Percentiles rank a stretch among this genome's conserved stretches.
Evolutionary conservation across 2,113 vertebrate species (phyloP).

Genomic region (Daboia siamensis): DNA sequence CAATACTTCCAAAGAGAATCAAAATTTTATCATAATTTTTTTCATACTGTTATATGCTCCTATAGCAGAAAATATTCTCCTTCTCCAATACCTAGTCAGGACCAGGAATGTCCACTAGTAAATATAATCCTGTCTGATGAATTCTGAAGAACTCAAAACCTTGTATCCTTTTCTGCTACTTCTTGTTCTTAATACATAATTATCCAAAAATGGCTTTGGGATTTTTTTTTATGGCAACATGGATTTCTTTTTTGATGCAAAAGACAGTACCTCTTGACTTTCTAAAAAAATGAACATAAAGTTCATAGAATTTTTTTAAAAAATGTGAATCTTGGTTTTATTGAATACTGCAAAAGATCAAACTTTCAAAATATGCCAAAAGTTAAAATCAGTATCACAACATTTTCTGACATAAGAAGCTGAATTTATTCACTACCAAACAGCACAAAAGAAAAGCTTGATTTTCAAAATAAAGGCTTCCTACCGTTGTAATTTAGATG

Average conservation of each 20-base stretch:
- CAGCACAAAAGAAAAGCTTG: background rate
- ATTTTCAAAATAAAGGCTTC: conserved; percentile 8
- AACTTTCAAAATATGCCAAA: background rate
- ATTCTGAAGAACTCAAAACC: background rate
- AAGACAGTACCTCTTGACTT: background rate
- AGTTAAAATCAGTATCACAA: background rate
- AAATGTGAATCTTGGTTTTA: background rate
- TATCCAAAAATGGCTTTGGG: background rate
- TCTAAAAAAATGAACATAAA: background rate
- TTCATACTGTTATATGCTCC: background rate
- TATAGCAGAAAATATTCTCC: background rate
- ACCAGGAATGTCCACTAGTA: background rate
- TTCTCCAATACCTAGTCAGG: background rate
- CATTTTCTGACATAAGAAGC: background rate
- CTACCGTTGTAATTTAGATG: background rate
- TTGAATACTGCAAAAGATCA: background rate
- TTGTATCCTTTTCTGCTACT: background rate
- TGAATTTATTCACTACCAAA: background rate
- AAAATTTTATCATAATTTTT: background rate
- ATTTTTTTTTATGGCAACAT: background rate
- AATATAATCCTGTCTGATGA: background rate
- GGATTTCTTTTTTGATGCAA: background rate
- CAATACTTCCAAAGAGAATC: background rate
- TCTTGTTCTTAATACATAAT: background rate
- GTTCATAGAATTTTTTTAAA: background rate